These are phyloP conservation scores for Ephialtes manifestator DNA, from an alignment of 2,888 invertebrate species.

Conservation along the genomic window DNA sequence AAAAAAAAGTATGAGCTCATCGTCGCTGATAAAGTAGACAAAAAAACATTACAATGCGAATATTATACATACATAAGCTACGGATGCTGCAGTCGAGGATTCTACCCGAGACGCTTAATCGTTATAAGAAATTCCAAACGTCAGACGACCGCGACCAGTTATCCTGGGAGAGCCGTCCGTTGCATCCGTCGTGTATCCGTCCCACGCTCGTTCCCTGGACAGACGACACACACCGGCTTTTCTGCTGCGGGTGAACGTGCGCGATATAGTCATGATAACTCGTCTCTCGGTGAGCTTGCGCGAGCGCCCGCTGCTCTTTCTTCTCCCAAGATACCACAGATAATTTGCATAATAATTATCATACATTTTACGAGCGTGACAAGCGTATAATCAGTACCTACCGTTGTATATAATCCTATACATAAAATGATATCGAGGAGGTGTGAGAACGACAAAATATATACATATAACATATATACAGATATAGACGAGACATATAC, in stretches of 20 bases:
- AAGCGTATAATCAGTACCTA: conserved; percentile 65
- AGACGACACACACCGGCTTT: conserved; percentile 40
- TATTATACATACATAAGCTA: neutral
- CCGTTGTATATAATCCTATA: conserved; percentile 18
- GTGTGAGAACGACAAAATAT: conserved; percentile 24
- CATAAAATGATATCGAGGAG: conserved; percentile 35
- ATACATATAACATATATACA: conserved; percentile 15
- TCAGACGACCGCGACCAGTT: conserved; percentile 44
- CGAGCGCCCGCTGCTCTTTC: conserved; percentile 14
- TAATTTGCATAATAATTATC: conserved; percentile 72
- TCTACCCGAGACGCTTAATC: neutral
- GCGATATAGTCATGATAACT: conserved; percentile 66
- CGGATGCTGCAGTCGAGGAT: neutral
- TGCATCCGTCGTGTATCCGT: conserved; percentile 51
- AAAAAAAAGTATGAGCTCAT: neutral
- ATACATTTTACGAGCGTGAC: conserved; percentile 67
- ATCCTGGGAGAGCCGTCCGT: conserved; percentile 28
- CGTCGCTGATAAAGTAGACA: neutral
- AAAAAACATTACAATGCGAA: neutral
- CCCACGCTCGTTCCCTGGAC: conserved; percentile 62
- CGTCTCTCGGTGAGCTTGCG: conserved; percentile 49
- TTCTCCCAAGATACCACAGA: conserved; percentile 40
- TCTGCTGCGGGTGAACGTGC: conserved; percentile 25
- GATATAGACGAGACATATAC: conserved; percentile 24
- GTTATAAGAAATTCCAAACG: conserved; percentile 24